Evolutionary conservation across 1,140 invertebrate genomes (phyloP), one percentile per base, ranked within the genome.

Genomic region (Calosoma granatense): DNA sequence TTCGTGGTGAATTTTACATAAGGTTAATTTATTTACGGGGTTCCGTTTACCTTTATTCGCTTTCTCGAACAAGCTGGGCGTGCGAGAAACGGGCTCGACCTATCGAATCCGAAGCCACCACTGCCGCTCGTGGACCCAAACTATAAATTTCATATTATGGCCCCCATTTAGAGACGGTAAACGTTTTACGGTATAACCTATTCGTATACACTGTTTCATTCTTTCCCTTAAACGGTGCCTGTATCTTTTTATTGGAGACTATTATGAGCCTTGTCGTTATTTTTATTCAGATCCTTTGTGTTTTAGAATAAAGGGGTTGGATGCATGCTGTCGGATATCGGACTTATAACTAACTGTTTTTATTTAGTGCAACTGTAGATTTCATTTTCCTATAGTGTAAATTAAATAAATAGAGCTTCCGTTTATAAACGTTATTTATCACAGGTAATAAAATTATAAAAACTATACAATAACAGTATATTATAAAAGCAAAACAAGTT

Each of bases 71-170:
- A 36, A 9, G 26, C 26, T n/a, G 26, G 26, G n/a, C n/a, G n/a
- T n/a, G n/a, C n/a, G n/a, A 36, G 26, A 36, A 36, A 36, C 26
- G 6, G 26, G 6, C 26, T n/a, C 26, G 9, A 47, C 41, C 6
- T 17, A 30, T 30, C 26, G 4, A 4, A 6, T 30, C 26, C 6
- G 14, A 30, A 30, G 26, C 41, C 15, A 12, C 9, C 15, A 17
- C 41, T 9, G 15, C 41, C 41, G 41, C 41, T 17, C 17, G 41
- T n/a, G n/a, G n/a, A n/a, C n/a, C 41, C 41, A 17, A 47, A 47
- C 41, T 47, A 47, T 47, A 47, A 47, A 47, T 47, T 47, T 47
- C 41, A 47, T 47, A 47, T 47, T 47, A 47, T 47, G 41, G 41
- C 41, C 41, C 17, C 41, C 41, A 47, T 47, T 47, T 47, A 47